Percentiles rank a stretch among this genome's conserved stretches.
These are phyloP conservation scores for Nysson spinosus DNA, from an alignment of 2,888 invertebrate species.

Conservation along the genomic window DNA sequence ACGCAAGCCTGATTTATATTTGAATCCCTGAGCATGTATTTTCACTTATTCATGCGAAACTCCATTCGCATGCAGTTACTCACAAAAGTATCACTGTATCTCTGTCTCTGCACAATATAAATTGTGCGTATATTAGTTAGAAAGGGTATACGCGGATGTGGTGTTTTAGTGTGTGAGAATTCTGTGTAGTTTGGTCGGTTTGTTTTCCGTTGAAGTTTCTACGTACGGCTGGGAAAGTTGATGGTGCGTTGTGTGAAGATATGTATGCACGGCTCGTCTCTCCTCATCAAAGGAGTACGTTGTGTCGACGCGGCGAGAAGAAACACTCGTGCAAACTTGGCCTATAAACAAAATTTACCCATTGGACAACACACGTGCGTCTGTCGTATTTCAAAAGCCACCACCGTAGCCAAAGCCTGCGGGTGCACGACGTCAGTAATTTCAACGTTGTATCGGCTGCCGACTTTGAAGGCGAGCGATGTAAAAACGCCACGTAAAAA, in stretches of 20 bases:
- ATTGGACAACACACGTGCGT: conserved; percentile 62
- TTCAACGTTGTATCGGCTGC: conserved; percentile 43
- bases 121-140: too few species aligned
- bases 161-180: too few species aligned
- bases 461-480: conserved; percentile 52
- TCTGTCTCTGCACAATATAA: too few species aligned
- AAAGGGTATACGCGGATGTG: too few species aligned
- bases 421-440: conserved; percentile 49
- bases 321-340: conserved; percentile 46
- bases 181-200: too few species aligned
- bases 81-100: too few species aligned
- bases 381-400: conserved; percentile 61
- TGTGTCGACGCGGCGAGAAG: conserved; percentile 56
- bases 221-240: neutral
- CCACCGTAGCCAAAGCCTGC: neutral
- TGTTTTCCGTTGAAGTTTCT: too few species aligned
- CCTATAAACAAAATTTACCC: conserved; percentile 63
- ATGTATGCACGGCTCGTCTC: conserved; percentile 61
- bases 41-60: neutral
- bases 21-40: neutral
- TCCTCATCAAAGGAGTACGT: conserved; percentile 66
- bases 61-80: neutral
- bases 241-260: conserved; percentile 14
- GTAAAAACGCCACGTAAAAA: conserved; percentile 52
- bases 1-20: conserved; percentile 13